Evolutionary conservation across 53 echinoderm and acorn worm genomes (phyloP).

Genomic region (Mesocentrotus franciscanus): DNA sequence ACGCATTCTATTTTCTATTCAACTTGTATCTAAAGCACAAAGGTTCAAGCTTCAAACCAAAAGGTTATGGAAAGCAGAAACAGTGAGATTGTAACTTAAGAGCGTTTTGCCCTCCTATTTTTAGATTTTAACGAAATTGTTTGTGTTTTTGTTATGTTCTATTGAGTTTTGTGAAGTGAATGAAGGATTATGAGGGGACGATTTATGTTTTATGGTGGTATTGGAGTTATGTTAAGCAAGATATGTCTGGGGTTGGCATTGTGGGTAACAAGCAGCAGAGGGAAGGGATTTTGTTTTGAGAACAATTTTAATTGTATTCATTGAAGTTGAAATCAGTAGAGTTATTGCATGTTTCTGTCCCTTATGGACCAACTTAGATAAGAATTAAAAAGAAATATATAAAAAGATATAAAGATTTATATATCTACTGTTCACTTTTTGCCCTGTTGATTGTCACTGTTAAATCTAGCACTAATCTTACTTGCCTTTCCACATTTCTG

Average conservation of each 20-base stretch:
- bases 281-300: not conserved
- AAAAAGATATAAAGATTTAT: not conserved
- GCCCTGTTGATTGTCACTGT: not conserved
- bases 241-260: not conserved
- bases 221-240: not conserved
- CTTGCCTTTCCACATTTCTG: not conserved
- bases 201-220: not conserved
- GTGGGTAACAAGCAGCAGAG: not conserved
- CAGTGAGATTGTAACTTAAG: not conserved
- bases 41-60: not conserved
- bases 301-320: constrained; percentile 36
- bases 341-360: constrained; percentile 45
- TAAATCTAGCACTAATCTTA: not conserved
- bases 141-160: not conserved
- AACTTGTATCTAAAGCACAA: constrained; percentile 3
- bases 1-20: not conserved
- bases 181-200: not conserved
- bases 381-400: constrained; percentile 2
- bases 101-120: not conserved
- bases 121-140: not conserved
- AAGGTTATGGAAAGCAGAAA: not conserved
- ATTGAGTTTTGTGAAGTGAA: not conserved
- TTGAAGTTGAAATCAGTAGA: constrained; percentile 10
- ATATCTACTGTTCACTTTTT: constrained; percentile 2
- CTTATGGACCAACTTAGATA: constrained; percentile 42